Base-by-base conservation (phyloP, 2,797 vertebrate species). In the Potorous gilbertii region DNA sequence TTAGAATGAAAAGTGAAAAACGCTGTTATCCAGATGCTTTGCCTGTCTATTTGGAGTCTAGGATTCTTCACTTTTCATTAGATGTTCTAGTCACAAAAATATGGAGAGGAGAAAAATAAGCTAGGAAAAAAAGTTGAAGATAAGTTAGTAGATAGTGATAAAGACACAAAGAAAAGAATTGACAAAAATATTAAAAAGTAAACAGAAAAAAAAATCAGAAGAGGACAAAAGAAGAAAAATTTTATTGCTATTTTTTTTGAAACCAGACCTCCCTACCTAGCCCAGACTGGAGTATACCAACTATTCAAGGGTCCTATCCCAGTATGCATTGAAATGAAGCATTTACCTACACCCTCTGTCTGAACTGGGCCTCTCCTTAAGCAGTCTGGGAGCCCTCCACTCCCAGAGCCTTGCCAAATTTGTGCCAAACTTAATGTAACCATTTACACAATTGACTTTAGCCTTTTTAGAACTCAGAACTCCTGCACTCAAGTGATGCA, bases 1-100 rank as follows among this genome's bases (percentile, higher is more conserved):
- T 94, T 94, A 52, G 12, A 96, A 94, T 94, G 55, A 56, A 56
- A 92, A 91, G 56, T 59, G 55, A 87, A 46, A 40, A 92, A 59
- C 40, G 46, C 93, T n/a, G 31, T 74, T 93, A 55, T 93, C 95
- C 27, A 56, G 0, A 31, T 55, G 28, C 34, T 91, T 31, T 91
- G 55, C 27, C 74, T 87, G 27, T 46, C 40, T 50, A 28, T 87
- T 24, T 87, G 40, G 74, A 87, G 21, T 8, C 21, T 27, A 40
- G 40, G 40, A 87, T 50, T 46, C 74, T 87, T 46, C 40, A 50
- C 21, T 50, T 46, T 50, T 87, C 40, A 46, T 81, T 81, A 81
- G 74, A 46, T 46, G 40, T 24, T 87, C 40, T 87, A 50, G 9
- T 87, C 40, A 87, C 9, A 87, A 87, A 28, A 87, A 27, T 87